These are phyloP conservation scores for Phycodurus eques DNA, from an alignment of 2,113 vertebrate genomes.

Conservation along the genomic window DNA sequence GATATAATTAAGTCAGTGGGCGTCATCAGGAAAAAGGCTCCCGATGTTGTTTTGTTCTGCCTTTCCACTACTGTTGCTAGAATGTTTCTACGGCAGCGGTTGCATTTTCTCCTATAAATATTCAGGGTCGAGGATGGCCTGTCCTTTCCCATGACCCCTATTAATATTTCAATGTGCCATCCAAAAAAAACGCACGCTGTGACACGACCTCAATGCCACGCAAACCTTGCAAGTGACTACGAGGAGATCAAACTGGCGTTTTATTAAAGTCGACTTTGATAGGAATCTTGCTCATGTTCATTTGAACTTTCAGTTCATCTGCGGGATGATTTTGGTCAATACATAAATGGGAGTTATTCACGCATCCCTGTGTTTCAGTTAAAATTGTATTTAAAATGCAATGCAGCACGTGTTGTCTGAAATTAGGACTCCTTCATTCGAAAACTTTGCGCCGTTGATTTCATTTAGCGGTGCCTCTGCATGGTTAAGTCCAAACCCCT, in stretches of 20 bases:
- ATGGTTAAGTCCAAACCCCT: constrained; percentile 31
- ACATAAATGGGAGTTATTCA: not conserved
- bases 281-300: constrained; percentile 16
- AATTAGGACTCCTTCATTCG: constrained; percentile 33
- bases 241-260: constrained; percentile 36
- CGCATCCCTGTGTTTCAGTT: constrained; percentile 26
- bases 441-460: constrained; percentile 29
- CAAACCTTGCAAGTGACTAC: constrained; percentile 54
- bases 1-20: not conserved
- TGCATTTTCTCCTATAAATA: constrained; percentile 35
- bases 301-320: not conserved
- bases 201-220: constrained; percentile 55
- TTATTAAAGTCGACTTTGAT: constrained; percentile 41
- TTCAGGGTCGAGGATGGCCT: constrained; percentile 61
- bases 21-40: not conserved
- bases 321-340: constrained; percentile 11
- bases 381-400: constrained; percentile 38
- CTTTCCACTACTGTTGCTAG: not conserved
- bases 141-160: constrained; percentile 50
- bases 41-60: not conserved
- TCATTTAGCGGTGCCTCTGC: constrained; percentile 23
- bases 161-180: constrained; percentile 68
- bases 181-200: constrained; percentile 47
- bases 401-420: constrained; percentile 25
- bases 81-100: constrained; percentile 1